Percentiles rank a stretch among this genome's conserved stretches.
Evolutionary conservation across 2,797 vertebrate species (phyloP).

Genomic region (Anniella stebbinsi): DNA sequence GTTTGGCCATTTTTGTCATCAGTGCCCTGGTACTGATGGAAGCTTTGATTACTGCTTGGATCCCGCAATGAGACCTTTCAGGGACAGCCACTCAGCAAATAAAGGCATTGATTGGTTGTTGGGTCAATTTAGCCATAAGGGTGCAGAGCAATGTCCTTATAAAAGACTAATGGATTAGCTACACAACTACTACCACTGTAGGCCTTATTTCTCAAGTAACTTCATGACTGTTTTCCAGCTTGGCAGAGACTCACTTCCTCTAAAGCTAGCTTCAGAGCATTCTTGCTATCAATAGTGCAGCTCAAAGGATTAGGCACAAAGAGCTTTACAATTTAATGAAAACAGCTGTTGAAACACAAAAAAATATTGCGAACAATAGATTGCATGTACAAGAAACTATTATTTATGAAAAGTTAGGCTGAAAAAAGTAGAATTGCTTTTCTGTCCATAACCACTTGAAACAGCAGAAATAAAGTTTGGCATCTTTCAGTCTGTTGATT

Average conservation of each 20-base stretch:
- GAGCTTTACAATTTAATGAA: slow-evolving; percentile 84
- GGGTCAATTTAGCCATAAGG: slow-evolving; percentile 85
- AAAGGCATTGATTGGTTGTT: slow-evolving; percentile 85
- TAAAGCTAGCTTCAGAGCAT: slow-evolving; percentile 74
- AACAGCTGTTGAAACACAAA: slow-evolving; percentile 85
- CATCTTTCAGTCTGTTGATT: slow-evolving; percentile 64
- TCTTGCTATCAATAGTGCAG: slow-evolving; percentile 82
- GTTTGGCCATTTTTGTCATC: slow-evolving; percentile 85
- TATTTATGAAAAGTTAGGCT: slow-evolving; percentile 84
- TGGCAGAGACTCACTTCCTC: slow-evolving; percentile 78
- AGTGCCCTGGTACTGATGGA: slow-evolving; percentile 79
- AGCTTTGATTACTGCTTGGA: slow-evolving; percentile 84
- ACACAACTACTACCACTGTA: slow-evolving; percentile 80
- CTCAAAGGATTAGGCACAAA: slow-evolving; percentile 84
- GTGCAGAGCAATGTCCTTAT: slow-evolving; percentile 79
- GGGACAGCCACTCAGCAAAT: slow-evolving; percentile 83
- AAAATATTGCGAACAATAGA: slow-evolving; percentile 81
- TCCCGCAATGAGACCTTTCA: slow-evolving; percentile 79
- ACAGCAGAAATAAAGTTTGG: slow-evolving; percentile 64
- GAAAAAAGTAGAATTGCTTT: slow-evolving; percentile 74
- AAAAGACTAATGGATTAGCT: slow-evolving; percentile 84
- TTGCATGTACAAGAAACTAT: slow-evolving; percentile 74
- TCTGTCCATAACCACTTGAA: slow-evolving; percentile 74
- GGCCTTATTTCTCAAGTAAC: slow-evolving; percentile 82
- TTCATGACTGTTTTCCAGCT: slow-evolving; percentile 79